Percentiles rank a stretch among this genome's conserved stretches.
These are phyloP conservation scores for Natrix natrix DNA, from an alignment of 2,797 vertebrate genomes.

Conservation along the genomic window DNA sequence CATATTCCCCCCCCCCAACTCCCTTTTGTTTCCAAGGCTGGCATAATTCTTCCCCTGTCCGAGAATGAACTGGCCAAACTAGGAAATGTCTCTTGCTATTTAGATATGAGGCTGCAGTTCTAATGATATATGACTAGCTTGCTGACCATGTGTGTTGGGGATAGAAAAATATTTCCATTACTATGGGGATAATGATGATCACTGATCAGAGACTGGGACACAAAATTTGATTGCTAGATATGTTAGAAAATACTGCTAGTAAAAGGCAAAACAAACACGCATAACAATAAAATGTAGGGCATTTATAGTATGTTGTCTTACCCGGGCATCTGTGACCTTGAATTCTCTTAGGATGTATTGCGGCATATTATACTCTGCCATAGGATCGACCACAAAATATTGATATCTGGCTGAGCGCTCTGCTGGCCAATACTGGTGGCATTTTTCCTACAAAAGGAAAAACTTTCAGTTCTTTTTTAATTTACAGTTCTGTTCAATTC, in stretches of 20 bases:
- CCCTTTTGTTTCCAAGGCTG: not conserved
- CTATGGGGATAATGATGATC: not conserved
- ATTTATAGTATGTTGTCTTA: slow-evolving; percentile 69
- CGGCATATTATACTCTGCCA: slow-evolving; percentile 99
- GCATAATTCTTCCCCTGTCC: not conserved
- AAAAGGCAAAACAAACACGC: not conserved
- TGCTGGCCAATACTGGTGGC: slow-evolving; percentile 99
- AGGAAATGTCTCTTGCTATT: not conserved
- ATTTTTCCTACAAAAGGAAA: slow-evolving; percentile 84
- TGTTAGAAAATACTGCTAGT: not conserved
- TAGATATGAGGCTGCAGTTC: not conserved
- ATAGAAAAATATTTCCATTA: not conserved
- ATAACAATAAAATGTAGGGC: not conserved
- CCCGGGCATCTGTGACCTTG: slow-evolving; percentile 99
- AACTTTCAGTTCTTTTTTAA: slow-evolving; percentile 1
- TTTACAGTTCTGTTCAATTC: not conserved
- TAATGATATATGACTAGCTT: not conserved
- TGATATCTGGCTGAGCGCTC: slow-evolving; percentile 98
- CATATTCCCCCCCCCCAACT: not conserved
- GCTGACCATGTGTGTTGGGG: not conserved
- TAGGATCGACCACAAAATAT: slow-evolving; percentile 99
- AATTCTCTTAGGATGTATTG: slow-evolving; percentile 98
- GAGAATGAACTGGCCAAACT: too few relatives aligned
- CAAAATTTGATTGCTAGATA: not conserved
- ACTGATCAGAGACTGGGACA: not conserved